Evolutionary conservation across 2,113 vertebrate genomes (phyloP).

Genomic region (Candoia aspera): DNA sequence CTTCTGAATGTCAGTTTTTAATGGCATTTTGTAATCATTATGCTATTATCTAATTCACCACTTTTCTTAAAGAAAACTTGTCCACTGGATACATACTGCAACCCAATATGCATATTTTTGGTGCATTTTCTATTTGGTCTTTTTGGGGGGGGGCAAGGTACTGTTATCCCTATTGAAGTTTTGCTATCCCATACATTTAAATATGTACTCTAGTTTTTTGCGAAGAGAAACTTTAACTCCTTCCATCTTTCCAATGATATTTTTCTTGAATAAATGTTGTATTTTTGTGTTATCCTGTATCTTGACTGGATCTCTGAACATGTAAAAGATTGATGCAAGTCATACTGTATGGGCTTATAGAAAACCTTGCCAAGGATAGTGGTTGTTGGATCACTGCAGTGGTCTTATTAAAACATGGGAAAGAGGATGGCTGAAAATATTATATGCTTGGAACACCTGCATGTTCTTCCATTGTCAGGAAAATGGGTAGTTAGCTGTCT

Average conservation of each 20-base stretch:
- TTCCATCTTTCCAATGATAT: background rate
- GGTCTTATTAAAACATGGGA: background rate
- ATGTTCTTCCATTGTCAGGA: background rate
- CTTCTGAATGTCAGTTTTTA: background rate
- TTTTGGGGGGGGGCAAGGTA: background rate
- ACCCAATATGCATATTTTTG: too few relatives aligned
- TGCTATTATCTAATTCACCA: background rate
- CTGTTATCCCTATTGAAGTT: background rate
- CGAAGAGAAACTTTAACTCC: background rate
- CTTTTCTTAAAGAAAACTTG: background rate
- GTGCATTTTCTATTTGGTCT: background rate
- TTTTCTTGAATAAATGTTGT: background rate
- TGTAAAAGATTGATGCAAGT: background rate
- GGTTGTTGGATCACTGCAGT: background rate
- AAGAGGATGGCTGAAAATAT: background rate
- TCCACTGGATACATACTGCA: background rate
- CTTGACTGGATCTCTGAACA: background rate
- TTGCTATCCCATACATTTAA: background rate
- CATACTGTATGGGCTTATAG: background rate
- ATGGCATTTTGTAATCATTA: background rate
- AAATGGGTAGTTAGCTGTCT: background rate
- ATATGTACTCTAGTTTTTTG: background rate
- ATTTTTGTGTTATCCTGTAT: background rate
- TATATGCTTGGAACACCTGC: background rate
- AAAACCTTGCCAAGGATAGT: background rate